Percentiles rank a stretch among this genome's conserved stretches.
Conservation (phyloP, 2,888 invertebrate genomes). For the Pammene fasciana region DNA sequence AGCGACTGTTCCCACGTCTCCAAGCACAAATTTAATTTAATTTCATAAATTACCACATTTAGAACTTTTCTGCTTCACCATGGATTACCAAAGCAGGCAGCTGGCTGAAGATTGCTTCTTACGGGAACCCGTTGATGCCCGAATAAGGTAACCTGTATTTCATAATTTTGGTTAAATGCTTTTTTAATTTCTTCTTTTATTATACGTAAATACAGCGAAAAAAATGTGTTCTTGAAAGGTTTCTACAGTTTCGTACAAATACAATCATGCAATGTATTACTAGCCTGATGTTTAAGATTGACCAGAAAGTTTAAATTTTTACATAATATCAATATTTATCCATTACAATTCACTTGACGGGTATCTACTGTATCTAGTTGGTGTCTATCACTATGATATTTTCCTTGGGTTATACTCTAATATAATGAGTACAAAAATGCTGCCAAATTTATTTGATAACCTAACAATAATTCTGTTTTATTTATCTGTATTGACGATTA, state of each 20-base stretch:
- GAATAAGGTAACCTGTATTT: constrained; percentile 76
- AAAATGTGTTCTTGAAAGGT: not conserved
- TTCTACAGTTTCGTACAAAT: not conserved
- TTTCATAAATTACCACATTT: constrained; percentile 42
- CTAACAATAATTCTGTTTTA: no score
- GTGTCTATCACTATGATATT: no score
- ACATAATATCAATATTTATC: no score
- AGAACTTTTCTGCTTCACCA: constrained; percentile 50
- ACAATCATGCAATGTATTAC: no score
- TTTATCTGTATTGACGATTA: no score
- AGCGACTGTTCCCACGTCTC: constrained; percentile 46
- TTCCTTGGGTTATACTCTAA: no score
- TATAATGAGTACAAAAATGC: no score
- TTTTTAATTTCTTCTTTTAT: not conserved
- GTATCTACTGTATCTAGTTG: no score
- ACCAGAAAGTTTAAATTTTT: no score
- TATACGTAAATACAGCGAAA: not conserved
- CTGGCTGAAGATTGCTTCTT: constrained; percentile 86
- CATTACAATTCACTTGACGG: no score
- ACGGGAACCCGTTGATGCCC: constrained; percentile 84
- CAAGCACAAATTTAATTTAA: constrained; percentile 44
- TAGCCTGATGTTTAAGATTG: no score
- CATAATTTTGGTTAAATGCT: constrained; percentile 31
- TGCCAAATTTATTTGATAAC: no score
- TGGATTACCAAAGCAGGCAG: constrained; percentile 84